These are phyloP conservation scores for Lanius ludovicianus DNA, from an alignment of 2,113 vertebrate genomes.

Conservation along the genomic window DNA sequence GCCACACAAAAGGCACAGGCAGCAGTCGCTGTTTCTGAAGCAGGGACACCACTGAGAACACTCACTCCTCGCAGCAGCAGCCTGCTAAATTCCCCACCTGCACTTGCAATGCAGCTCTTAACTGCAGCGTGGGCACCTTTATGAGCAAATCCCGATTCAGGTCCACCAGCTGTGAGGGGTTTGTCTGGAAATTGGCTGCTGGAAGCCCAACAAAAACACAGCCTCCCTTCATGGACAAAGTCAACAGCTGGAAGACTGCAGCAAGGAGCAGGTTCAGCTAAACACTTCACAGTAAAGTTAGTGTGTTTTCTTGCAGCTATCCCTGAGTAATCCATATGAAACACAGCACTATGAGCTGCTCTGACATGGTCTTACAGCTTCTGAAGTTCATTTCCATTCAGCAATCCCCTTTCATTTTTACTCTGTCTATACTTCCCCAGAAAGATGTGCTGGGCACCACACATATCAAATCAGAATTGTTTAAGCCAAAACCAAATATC, in stretches of 20 bases:
- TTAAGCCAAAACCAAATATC: not conserved
- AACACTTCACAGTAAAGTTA: not conserved
- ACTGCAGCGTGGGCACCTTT: not conserved
- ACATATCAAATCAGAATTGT: not conserved
- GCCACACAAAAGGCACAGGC: not conserved
- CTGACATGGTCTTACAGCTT: not conserved
- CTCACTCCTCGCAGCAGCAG: conserved; percentile 14
- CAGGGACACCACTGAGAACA: not conserved
- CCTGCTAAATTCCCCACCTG: not conserved
- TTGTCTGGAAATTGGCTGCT: not conserved
- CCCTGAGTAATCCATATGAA: not conserved
- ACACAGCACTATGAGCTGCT: not conserved
- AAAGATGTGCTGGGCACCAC: not conserved
- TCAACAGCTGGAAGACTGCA: not conserved
- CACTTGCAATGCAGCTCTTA: not conserved
- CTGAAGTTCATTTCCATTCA: not conserved
- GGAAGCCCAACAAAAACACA: not conserved
- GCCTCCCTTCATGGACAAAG: not conserved
- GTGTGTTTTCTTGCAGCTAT: not conserved
- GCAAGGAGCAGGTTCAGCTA: not conserved
- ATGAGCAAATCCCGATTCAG: not conserved
- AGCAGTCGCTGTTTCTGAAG: not conserved
- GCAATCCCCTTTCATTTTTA: not conserved
- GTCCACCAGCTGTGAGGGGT: not conserved
- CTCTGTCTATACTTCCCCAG: not conserved